Percentiles rank a stretch among this genome's conserved stretches.
phyloP scores from a whole-genome alignment of 2,888 invertebrate species.

The Drosophila cognata region DNA sequence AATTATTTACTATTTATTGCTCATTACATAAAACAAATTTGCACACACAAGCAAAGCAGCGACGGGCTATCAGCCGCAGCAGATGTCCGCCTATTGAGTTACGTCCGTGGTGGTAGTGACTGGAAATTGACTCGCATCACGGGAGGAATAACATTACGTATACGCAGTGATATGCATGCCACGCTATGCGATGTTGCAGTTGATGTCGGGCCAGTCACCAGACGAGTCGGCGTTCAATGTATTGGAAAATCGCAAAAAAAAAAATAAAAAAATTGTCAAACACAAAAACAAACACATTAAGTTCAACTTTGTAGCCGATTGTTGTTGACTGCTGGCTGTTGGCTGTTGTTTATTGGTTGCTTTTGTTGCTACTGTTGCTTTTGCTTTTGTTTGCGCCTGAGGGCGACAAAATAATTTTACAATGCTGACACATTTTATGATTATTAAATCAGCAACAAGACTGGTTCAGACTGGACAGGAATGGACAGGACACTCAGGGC shows the following conservation, averaged over 20 bases:
- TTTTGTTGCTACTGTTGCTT: slow-evolving; percentile 28
- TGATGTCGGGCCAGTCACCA: slow-evolving; percentile 28
- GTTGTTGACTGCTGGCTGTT: slow-evolving; percentile 45
- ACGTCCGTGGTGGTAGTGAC: slow-evolving; percentile 24
- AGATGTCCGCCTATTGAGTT: slow-evolving; percentile 27
- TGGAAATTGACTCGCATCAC: slow-evolving; percentile 53
- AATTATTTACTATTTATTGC: slow-evolving; percentile 67
- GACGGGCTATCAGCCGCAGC: slow-evolving; percentile 39
- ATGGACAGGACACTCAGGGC: slow-evolving; percentile 37
- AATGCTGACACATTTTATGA: slow-evolving; percentile 80
- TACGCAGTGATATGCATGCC: slow-evolving; percentile 61
- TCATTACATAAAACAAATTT: slow-evolving; percentile 64
- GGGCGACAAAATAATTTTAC: slow-evolving; percentile 78
- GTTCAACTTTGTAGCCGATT: slow-evolving; percentile 53
- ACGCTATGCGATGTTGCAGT: slow-evolving; percentile 31
- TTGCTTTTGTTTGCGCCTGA: slow-evolving; percentile 54
- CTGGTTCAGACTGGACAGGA: slow-evolving; percentile 23
- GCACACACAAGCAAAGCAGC: slow-evolving; percentile 18
- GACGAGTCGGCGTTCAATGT: slow-evolving; percentile 61
- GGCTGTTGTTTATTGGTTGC: slow-evolving; percentile 19
- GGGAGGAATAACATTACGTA: slow-evolving; percentile 59
- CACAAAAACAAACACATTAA: slow-evolving; percentile 67
- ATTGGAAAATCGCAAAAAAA: slow-evolving; percentile 72
- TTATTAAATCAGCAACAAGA: slow-evolving; percentile 73
- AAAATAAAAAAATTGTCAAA: slow-evolving; percentile 49